Conservation (phyloP, 2,888 invertebrate genomes). For the Apamea monoglypha region DNA sequence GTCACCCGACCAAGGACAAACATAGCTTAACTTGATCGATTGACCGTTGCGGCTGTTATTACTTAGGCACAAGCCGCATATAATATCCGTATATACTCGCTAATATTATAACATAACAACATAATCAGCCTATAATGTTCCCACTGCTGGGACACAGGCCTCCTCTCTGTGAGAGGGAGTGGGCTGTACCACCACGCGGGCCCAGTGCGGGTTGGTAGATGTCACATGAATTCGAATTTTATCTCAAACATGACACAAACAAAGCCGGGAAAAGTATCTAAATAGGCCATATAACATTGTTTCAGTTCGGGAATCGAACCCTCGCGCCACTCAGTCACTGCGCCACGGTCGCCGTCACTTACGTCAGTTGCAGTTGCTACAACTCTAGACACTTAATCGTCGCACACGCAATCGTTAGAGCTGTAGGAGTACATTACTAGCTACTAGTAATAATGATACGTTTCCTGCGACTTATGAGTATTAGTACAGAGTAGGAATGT, state of each 20-base stretch:
- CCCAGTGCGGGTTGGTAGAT: not conserved
- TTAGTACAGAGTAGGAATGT: not conserved
- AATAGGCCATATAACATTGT: not conserved
- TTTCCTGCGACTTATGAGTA: not conserved
- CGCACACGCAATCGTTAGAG: not conserved
- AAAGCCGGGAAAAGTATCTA: not conserved
- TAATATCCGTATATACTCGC: too few species aligned
- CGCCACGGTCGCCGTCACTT: not conserved
- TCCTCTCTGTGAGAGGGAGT: too few species aligned
- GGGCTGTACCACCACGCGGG: too few species aligned
- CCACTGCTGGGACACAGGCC: too few species aligned
- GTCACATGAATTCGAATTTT: not conserved
- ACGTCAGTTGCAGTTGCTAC: not conserved
- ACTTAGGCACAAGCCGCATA: not conserved
- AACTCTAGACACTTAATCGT: not conserved
- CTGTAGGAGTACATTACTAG: not conserved
- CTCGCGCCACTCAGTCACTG: not conserved
- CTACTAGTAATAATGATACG: not conserved
- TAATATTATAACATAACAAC: too few species aligned
- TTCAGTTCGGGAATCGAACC: not conserved
- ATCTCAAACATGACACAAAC: not conserved
- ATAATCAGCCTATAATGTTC: too few species aligned
- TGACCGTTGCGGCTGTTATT: not conserved
- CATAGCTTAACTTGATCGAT: too few species aligned
- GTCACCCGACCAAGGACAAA: not conserved